Percentiles rank a stretch among this genome's conserved stretches.
Conservation (phyloP, 2,888 invertebrate genomes). For the Drosophila meridionalis region DNA sequence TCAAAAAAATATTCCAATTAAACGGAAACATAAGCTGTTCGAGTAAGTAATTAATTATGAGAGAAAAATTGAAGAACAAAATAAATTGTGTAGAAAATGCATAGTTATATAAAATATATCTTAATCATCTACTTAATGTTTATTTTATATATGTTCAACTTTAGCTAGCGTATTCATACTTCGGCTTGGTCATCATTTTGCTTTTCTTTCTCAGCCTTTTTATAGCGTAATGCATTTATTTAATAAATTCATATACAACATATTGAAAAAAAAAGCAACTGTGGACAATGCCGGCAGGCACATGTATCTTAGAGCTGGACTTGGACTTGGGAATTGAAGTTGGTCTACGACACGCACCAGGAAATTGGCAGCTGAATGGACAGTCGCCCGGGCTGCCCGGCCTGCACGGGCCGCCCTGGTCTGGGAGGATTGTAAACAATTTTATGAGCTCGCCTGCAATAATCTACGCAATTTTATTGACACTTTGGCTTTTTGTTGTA, state of each 20-base stretch:
- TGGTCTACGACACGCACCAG: slow-evolving; percentile 62
- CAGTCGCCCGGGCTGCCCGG: slow-evolving; percentile 28
- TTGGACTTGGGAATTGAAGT: slow-evolving; percentile 11
- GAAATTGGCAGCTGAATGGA: slow-evolving; percentile 72
- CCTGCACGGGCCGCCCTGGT: slow-evolving; percentile 14
- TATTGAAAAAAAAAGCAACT: slow-evolving; percentile 49
- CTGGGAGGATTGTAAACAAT: slow-evolving; percentile 70
- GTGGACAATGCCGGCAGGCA: slow-evolving; percentile 54
- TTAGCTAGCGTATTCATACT: slow-evolving; percentile 14
- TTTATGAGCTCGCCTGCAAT: slow-evolving; percentile 80
- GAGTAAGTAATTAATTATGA: neutral
- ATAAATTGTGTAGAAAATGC: too few relatives aligned
- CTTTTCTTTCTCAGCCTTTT: slow-evolving; percentile 35
- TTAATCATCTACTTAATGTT: too few relatives aligned
- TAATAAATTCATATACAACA: slow-evolving; percentile 77
- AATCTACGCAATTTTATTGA: slow-evolving; percentile 81
- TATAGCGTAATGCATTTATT: slow-evolving; percentile 76
- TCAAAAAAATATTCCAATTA: too few relatives aligned
- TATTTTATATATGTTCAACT: neutral
- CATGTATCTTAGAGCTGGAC: slow-evolving; percentile 27
- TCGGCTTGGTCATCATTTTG: slow-evolving; percentile 3
- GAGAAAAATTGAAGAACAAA: too few relatives aligned
- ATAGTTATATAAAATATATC: too few relatives aligned
- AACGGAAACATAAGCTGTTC: neutral
- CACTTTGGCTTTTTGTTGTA: slow-evolving; percentile 69